Evolutionary conservation across 1,140 invertebrate genomes (phyloP).

Genomic region (Leptinotarsa texana): DNA sequence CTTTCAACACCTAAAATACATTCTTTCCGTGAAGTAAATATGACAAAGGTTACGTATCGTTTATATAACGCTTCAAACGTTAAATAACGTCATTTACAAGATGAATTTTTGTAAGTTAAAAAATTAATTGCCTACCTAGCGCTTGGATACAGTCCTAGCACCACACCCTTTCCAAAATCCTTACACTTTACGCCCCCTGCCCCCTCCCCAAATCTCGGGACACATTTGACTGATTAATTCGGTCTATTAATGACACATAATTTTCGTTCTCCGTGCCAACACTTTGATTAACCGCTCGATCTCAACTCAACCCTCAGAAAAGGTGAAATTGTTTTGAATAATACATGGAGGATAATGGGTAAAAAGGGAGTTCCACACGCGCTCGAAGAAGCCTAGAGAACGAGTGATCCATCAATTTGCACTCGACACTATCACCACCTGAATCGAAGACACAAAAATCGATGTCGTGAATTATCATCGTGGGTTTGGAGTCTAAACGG

Average conservation of each 20-base stretch:
- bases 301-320: conserved; percentile 9
- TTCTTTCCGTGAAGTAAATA: too few species aligned
- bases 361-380: conserved; percentile 13
- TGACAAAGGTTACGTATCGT: too few species aligned
- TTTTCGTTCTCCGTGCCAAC: conserved; percentile 21
- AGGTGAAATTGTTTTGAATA: conserved; percentile 32
- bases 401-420: conserved; percentile 45
- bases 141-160: too few species aligned
- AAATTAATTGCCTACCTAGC: too few species aligned
- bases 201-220: background rate
- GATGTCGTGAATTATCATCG: background rate
- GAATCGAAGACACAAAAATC: conserved; percentile 30
- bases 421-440: conserved; percentile 49
- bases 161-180: too few species aligned
- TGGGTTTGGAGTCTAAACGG: background rate
- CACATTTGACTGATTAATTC: background rate
- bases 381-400: conserved; percentile 24
- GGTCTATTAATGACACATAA: background rate
- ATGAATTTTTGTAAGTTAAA: too few species aligned
- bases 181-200: too few species aligned
- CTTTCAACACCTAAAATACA: too few species aligned
- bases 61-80: too few species aligned
- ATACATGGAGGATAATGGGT: conserved; percentile 16
- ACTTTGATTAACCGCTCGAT: conserved; percentile 38
- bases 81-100: too few species aligned